These are phyloP conservation scores for Pseudococcus viburni DNA, from an alignment of 2,888 invertebrate genomes.

Conservation along the genomic window DNA sequence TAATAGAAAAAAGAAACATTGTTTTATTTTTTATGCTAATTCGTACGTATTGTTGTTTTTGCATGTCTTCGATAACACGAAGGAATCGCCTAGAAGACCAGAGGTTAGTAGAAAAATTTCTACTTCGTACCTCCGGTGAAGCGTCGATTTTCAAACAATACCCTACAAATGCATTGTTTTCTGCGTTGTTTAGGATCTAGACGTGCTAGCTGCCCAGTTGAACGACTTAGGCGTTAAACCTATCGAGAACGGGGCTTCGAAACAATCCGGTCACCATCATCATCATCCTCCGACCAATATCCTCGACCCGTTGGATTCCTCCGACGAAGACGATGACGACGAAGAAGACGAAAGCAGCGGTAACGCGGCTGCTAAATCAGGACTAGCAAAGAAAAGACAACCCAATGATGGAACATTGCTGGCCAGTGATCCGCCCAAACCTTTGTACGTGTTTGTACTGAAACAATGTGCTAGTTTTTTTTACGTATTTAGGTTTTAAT, in stretches of 20 bases:
- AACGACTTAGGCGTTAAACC: constrained; percentile 88
- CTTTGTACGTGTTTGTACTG: constrained; percentile 81
- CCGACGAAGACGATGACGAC: constrained; percentile 79
- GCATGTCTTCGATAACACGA: constrained; percentile 72
- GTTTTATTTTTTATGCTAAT: constrained; percentile 69
- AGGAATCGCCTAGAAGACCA: constrained; percentile 90
- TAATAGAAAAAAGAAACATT: constrained; percentile 9
- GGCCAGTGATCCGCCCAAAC: constrained; percentile 96
- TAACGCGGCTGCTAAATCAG: constrained; percentile 68
- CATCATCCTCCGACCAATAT: constrained; percentile 68
- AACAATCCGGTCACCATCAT: constrained; percentile 66
- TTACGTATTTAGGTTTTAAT: background rate
- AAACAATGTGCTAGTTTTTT: background rate
- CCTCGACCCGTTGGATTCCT: constrained; percentile 70
- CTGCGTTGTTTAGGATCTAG: constrained; percentile 83
- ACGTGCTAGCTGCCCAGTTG: constrained; percentile 95
- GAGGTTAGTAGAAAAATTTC: constrained; percentile 80
- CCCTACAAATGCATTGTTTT: background rate
- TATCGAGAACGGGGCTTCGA: constrained; percentile 74
- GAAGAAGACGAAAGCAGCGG: constrained; percentile 71
- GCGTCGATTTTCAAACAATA: constrained; percentile 54
- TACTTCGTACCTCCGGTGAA: background rate
- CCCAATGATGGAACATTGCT: constrained; percentile 94
- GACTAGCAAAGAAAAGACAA: constrained; percentile 68
- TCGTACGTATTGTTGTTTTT: constrained; percentile 76